Percentiles rank a stretch among this genome's conserved stretches.
These are phyloP conservation scores for Pristionchus arcanus DNA, from an alignment of 2,888 invertebrate species.

Conservation along the genomic window DNA sequence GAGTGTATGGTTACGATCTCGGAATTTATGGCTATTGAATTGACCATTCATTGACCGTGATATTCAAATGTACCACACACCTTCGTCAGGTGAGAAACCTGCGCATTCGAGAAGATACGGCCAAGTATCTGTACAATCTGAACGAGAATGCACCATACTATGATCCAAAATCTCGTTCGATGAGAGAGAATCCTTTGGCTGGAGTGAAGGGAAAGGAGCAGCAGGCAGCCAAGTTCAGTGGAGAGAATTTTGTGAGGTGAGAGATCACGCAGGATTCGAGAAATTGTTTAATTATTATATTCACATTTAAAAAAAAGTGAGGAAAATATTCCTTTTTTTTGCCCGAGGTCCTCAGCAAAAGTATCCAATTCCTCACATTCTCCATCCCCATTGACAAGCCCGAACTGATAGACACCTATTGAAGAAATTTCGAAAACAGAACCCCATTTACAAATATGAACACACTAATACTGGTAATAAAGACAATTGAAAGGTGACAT, in stretches of 20 bases:
- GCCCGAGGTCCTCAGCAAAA: too few species aligned
- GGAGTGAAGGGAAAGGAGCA: slow-evolving; percentile 75
- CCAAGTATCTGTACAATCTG: slow-evolving; percentile 96
- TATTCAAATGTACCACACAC: not conserved
- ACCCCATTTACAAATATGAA: not conserved
- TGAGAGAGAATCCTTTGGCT: slow-evolving; percentile 95
- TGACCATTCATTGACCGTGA: too few species aligned
- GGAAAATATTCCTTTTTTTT: too few species aligned
- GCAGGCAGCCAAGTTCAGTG: slow-evolving; percentile 85
- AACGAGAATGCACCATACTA: slow-evolving; percentile 98
- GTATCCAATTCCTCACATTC: too few species aligned
- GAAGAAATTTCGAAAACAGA: too few species aligned
- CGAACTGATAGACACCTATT: too few species aligned
- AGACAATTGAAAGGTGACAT: not conserved
- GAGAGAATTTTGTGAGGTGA: slow-evolving; percentile 90
- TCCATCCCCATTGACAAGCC: too few species aligned
- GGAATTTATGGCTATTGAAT: not conserved
- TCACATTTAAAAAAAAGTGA: too few species aligned
- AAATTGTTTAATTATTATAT: too few species aligned
- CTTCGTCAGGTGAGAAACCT: slow-evolving; percentile 87
- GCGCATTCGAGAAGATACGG: slow-evolving; percentile 97
- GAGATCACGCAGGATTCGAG: not conserved
- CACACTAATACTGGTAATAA: not conserved
- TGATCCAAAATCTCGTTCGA: slow-evolving; percentile 98
- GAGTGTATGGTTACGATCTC: not conserved